Percentiles rank a stretch among this genome's conserved stretches.
Conservation (phyloP, 2,797 vertebrate species). For the Xyrichtys novacula region DNA sequence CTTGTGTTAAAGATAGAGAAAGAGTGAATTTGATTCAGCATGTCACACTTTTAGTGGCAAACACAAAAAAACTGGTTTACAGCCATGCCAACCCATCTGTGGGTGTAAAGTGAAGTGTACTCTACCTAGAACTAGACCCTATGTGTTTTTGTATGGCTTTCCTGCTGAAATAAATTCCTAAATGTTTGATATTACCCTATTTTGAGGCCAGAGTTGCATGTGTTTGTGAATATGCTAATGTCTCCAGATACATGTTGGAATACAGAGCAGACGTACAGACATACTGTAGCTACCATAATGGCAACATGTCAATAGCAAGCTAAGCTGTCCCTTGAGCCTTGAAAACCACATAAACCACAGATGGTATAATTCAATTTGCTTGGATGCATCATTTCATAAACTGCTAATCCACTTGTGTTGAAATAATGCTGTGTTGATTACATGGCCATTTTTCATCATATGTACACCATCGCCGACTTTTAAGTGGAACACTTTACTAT, state of each 20-base stretch:
- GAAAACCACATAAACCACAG: slow-evolving; percentile 60
- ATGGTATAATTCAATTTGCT: slow-evolving; percentile 64
- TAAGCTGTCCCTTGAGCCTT: slow-evolving; percentile 44
- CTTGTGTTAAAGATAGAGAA: slow-evolving; percentile 3
- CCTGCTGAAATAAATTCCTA: neutral
- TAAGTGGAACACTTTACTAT: slow-evolving; percentile 7
- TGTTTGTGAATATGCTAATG: slow-evolving; percentile 18
- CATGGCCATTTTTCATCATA: slow-evolving; percentile 22
- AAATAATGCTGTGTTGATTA: slow-evolving; percentile 53
- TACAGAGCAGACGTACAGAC: slow-evolving; percentile 28
- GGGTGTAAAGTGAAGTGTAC: neutral
- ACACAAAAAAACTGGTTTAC: neutral
- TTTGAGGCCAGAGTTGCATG: slow-evolving; percentile 5
- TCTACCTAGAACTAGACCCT: neutral
- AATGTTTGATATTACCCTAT: neutral
- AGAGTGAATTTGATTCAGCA: neutral
- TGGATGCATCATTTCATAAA: slow-evolving; percentile 60
- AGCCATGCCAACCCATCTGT: slow-evolving; percentile 12
- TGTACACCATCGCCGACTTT: neutral
- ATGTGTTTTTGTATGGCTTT: neutral
- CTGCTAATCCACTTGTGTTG: slow-evolving; percentile 57
- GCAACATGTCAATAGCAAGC: slow-evolving; percentile 53
- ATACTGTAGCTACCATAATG: slow-evolving; percentile 46
- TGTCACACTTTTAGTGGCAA: slow-evolving; percentile 1
- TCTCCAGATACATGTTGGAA: slow-evolving; percentile 24